phyloP scores from a whole-genome alignment of 2,888 invertebrate genomes.

The Xylocampa areola region DNA sequence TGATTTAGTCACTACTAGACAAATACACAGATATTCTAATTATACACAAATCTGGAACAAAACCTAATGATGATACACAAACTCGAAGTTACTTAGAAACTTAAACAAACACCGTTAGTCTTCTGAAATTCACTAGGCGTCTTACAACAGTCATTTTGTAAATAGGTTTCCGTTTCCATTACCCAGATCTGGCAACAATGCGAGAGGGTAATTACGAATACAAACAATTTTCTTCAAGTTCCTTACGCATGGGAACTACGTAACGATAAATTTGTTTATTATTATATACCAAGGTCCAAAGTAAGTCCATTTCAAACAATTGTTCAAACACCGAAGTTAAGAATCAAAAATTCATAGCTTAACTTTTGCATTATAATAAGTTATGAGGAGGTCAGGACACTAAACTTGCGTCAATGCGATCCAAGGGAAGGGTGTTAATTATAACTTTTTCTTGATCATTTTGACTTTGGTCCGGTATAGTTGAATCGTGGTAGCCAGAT shows the following conservation, averaged over 20 bases:
- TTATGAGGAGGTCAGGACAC: not conserved
- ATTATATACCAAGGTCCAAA: conserved; percentile 54
- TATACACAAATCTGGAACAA: conserved; percentile 4
- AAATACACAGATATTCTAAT: conserved; percentile 15
- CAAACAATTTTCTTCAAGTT: conserved; percentile 71
- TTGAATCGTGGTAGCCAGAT: no score
- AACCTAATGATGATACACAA: conserved; percentile 40
- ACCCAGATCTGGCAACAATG: conserved; percentile 71
- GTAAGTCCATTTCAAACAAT: conserved; percentile 51
- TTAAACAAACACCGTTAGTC: conserved; percentile 31
- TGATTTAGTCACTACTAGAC: conserved; percentile 2
- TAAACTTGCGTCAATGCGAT: no score
- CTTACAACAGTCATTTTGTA: conserved; percentile 61
- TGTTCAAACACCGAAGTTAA: conserved; percentile 53
- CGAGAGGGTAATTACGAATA: conserved; percentile 73
- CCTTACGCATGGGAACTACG: conserved; percentile 56
- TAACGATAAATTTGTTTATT: conserved; percentile 66
- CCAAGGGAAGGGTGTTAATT: no score
- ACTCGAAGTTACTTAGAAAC: conserved; percentile 31
- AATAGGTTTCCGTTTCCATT: conserved; percentile 69
- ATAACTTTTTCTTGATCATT: no score
- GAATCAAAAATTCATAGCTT: not conserved
- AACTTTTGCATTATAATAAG: conserved; percentile 10
- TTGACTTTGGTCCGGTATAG: no score
- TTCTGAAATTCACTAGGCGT: conserved; percentile 40